Evolutionary conservation across 2,797 vertebrate genomes (phyloP).

Genomic region (Sebastes steindachneri): DNA sequence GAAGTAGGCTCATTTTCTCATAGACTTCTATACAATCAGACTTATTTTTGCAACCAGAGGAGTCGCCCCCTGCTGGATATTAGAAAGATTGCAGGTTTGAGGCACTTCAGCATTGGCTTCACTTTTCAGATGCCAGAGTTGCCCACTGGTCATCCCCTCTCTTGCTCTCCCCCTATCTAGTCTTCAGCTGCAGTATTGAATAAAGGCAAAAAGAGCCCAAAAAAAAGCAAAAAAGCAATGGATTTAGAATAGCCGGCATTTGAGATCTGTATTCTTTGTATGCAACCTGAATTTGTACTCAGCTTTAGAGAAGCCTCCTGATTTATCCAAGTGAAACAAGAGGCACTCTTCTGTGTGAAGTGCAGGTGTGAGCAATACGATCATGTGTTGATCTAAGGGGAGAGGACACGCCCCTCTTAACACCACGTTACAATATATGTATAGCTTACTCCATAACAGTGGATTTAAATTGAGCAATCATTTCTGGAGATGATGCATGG

Average conservation of each 20-base stretch:
- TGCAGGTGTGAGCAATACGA: constrained; percentile 27
- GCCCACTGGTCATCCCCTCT: no score
- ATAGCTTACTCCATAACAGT: neutral
- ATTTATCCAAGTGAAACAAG: constrained; percentile 20
- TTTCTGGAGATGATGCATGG: constrained; percentile 33
- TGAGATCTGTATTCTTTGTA: constrained; percentile 15
- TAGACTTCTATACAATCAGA: no score
- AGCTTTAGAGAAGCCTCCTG: constrained; percentile 16
- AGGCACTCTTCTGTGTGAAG: neutral
- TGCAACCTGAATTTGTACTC: neutral
- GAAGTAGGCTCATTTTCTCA: no score
- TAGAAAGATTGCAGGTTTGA: no score
- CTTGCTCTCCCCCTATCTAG: no score
- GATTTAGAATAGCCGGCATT: neutral
- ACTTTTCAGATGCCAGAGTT: no score
- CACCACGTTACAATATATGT: constrained; percentile 31
- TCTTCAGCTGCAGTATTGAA: no score
- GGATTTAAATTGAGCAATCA: constrained; percentile 44
- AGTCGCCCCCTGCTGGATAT: rapidly evolving
- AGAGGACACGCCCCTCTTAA: constrained; percentile 12
- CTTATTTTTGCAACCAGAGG: no score
- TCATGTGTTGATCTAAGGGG: constrained; percentile 33
- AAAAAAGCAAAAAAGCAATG: neutral
- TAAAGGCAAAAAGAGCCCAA: neutral
- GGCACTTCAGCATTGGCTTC: no score